Evolutionary conservation across 35 echinoderm and acorn worm genomes (phyloP).

Genomic region (Ophioderma brevispina): DNA sequence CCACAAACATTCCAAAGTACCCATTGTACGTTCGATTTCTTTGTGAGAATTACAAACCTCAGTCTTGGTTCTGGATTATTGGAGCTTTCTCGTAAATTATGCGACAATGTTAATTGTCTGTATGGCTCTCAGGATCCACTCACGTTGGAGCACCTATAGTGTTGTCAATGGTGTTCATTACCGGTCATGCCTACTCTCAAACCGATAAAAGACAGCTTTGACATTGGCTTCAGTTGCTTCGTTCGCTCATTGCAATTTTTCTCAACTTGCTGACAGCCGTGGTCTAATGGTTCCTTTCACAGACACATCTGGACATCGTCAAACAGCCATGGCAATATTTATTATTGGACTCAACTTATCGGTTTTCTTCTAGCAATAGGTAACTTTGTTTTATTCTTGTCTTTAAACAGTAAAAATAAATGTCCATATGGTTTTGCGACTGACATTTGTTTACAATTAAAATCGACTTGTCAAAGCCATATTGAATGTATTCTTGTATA

Average conservation of each 20-base stretch:
- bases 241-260: constrained; percentile 15
- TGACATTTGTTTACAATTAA: too few relatives aligned
- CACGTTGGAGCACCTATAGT: constrained; percentile 24
- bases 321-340: too few relatives aligned
- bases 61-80: constrained; percentile 63
- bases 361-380: too few relatives aligned
- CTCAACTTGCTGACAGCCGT: constrained; percentile 1
- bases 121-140: constrained; percentile 32
- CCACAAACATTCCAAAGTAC: neutral
- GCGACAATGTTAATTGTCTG: constrained; percentile 27
- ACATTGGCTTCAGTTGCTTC: constrained; percentile 54
- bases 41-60: constrained; percentile 49
- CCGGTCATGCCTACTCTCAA: constrained; percentile 24
- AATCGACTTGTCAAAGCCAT: too few relatives aligned
- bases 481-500: too few relatives aligned
- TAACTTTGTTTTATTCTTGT: too few relatives aligned
- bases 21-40: constrained; percentile 40
- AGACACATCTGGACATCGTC: neutral
- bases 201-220: constrained; percentile 46
- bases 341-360: too few relatives aligned
- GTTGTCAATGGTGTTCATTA: constrained; percentile 30
- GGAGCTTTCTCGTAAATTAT: constrained; percentile 47
- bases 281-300: neutral
- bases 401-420: too few relatives aligned
- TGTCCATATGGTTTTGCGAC: too few relatives aligned